Evolutionary conservation across 2,113 vertebrate species (phyloP).

Genomic region (Zingel zingel): DNA sequence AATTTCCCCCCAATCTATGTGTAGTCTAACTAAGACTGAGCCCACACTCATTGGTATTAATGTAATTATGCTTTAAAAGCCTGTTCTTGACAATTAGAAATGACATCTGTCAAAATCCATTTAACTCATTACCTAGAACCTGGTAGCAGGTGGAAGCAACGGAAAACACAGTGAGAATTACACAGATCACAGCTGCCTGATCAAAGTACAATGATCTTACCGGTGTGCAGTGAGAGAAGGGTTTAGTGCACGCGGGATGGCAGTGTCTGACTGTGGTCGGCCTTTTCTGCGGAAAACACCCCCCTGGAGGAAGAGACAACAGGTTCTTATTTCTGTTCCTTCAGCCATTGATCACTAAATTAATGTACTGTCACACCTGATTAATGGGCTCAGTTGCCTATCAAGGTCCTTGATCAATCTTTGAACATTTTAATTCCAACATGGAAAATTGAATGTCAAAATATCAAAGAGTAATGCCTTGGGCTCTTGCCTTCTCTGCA

Average conservation of each 20-base stretch:
- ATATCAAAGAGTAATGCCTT: slow-evolving; percentile 77
- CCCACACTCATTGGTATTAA: slow-evolving; percentile 44
- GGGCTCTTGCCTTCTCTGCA: slow-evolving; percentile 52
- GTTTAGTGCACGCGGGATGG: slow-evolving; percentile 93
- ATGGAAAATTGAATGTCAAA: slow-evolving; percentile 84
- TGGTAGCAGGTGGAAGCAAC: slow-evolving; percentile 18
- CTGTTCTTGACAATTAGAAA: slow-evolving; percentile 52
- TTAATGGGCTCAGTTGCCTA: slow-evolving; percentile 74
- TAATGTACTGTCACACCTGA: slow-evolving; percentile 79
- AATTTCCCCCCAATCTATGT: neutral
- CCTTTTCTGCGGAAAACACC: slow-evolving; percentile 88
- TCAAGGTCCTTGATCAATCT: slow-evolving; percentile 76
- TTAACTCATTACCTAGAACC: neutral
- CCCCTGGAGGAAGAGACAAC: slow-evolving; percentile 87
- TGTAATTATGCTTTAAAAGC: slow-evolving; percentile 43
- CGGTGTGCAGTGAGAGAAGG: slow-evolving; percentile 98
- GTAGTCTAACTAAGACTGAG: slow-evolving; percentile 31
- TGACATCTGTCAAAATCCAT: slow-evolving; percentile 59
- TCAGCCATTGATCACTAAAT: slow-evolving; percentile 75
- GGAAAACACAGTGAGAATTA: slow-evolving; percentile 3
- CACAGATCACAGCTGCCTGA: slow-evolving; percentile 33
- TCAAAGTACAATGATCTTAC: slow-evolving; percentile 79
- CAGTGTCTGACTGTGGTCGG: slow-evolving; percentile 90
- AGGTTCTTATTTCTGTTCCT: slow-evolving; percentile 55
- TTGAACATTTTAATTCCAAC: slow-evolving; percentile 79